Evolutionary conservation across 2,797 vertebrate species (phyloP).

Genomic region (Siniperca scherzeri): DNA sequence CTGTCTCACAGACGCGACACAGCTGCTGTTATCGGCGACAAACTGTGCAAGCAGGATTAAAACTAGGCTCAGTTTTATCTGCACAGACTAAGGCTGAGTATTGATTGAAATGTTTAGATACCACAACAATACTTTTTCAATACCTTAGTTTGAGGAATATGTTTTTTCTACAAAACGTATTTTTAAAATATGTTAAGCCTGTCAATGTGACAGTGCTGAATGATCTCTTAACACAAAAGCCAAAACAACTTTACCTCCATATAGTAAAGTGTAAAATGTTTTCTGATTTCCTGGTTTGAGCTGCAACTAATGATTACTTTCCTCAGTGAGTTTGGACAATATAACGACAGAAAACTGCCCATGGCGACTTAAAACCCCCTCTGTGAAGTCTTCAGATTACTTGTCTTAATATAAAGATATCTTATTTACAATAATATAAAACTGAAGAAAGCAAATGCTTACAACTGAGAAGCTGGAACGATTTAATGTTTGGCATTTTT

Average conservation of each 20-base stretch:
- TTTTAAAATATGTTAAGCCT: neutral
- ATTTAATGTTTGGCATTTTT: too few relatives aligned
- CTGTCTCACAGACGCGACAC: neutral
- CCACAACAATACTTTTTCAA: neutral
- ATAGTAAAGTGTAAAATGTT: too few relatives aligned
- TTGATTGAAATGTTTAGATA: neutral
- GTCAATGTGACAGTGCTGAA: neutral
- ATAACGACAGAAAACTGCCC: neutral
- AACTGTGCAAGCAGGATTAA: neutral
- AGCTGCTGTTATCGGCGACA: neutral
- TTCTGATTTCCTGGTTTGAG: too few relatives aligned
- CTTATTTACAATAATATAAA: neutral
- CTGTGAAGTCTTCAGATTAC: neutral
- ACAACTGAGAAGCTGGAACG: neutral
- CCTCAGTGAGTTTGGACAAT: too few relatives aligned
- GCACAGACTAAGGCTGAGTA: neutral
- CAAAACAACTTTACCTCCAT: too few relatives aligned
- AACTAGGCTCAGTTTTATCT: neutral
- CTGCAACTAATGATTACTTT: too few relatives aligned
- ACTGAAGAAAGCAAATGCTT: neutral
- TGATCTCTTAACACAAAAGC: neutral
- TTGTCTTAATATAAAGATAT: too few relatives aligned
- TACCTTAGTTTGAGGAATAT: neutral
- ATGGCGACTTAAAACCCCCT: neutral
- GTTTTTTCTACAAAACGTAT: too few relatives aligned